A percentile compares a stretch with the other conserved stretches of the same genome.
These are phyloP conservation scores for Diaprepes abbreviatus DNA, from an alignment of 2,888 invertebrate genomes.

Conservation along the genomic window DNA sequence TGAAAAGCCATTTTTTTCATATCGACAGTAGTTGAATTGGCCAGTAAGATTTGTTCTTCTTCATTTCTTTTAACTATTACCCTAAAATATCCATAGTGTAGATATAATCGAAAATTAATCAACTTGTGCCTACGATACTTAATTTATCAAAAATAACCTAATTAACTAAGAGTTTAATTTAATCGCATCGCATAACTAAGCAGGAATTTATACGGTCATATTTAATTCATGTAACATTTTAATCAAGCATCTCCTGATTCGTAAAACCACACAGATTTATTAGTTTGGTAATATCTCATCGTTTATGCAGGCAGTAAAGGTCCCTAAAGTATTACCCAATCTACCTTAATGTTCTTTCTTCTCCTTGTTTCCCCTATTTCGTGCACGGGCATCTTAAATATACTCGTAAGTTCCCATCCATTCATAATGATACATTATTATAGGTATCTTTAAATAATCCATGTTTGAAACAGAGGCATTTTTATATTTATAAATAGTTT, in stretches of 20 bases:
- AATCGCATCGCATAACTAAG: not conserved
- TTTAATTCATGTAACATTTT: not conserved
- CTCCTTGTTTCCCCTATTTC: slow-evolving; percentile 23
- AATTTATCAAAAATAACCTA: too few species aligned
- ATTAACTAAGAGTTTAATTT: too few species aligned
- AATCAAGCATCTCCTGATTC: slow-evolving; percentile 2
- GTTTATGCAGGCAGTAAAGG: slow-evolving; percentile 34
- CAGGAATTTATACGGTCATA: not conserved
- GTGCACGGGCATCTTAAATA: slow-evolving; percentile 27
- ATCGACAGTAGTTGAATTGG: too few species aligned
- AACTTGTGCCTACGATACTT: too few species aligned
- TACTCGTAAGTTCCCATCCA: slow-evolving; percentile 6
- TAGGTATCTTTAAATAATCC: not conserved
- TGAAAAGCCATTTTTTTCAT: too few species aligned
- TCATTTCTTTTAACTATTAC: too few species aligned
- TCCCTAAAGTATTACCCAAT: slow-evolving; percentile 42
- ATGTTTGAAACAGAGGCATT: not conserved
- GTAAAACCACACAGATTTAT: slow-evolving; percentile 22
- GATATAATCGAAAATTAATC: too few species aligned
- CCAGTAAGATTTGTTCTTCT: too few species aligned
- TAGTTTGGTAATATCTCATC: slow-evolving; percentile 27
- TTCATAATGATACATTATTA: slow-evolving; percentile 18
- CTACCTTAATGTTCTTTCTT: slow-evolving; percentile 31
- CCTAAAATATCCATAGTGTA: too few species aligned
- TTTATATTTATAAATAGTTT: too few species aligned